Base-by-base conservation (phyloP, 2,113 vertebrate species). In the Callipepla squamata region DNA sequence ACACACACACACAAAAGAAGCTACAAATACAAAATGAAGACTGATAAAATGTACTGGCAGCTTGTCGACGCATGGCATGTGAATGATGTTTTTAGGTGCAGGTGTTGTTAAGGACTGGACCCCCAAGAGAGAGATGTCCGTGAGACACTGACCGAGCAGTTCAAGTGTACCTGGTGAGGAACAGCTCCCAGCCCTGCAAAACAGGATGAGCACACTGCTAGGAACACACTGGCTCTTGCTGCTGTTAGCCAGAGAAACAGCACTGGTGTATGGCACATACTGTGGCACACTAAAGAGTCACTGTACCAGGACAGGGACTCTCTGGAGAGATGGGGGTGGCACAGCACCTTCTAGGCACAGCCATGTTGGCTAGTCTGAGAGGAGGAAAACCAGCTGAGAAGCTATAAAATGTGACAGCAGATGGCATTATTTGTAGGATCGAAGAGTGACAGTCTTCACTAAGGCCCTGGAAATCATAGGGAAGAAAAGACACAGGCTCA, bases 341-440 rank as follows among this genome's bases (percentile, higher is more conserved):
- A 51, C 26, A 53, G 25, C 7, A 0, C 58, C 59, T 86, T 44
- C 76, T 72, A 87, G 57, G 34, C 55, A 81, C 21, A 55, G 59
- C 58, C 55, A 55, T 36, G 38, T 7, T 53, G 30, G 55, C 58
- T 86, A 55, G 34, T 62, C n/a, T 83, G 76, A 86, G 72, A 12
- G 13, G 16, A 88, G 89, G 91, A 87, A 17, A 53, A n/a, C 36
- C 51, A 61, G 51, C 1, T 3, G 26, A 83, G 86, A 78, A 94
- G 28, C 94, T 90, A 90, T 80, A 84, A 94, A 95, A 86, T 0
- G 0, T 94, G 91, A 91, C 93, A 95, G 89, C 69, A 94, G 84
- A 92, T 94, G 93, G 80, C 86, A 94, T 90, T 80, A 89, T 92
- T 82, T 92, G 90, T 92, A 94, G 94, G 95, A 95, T 73, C 62